Percentiles rank a stretch among this genome's conserved stretches.
Conservation (phyloP, 2,113 vertebrate species). For the Brienomyrus brachyistius region DNA sequence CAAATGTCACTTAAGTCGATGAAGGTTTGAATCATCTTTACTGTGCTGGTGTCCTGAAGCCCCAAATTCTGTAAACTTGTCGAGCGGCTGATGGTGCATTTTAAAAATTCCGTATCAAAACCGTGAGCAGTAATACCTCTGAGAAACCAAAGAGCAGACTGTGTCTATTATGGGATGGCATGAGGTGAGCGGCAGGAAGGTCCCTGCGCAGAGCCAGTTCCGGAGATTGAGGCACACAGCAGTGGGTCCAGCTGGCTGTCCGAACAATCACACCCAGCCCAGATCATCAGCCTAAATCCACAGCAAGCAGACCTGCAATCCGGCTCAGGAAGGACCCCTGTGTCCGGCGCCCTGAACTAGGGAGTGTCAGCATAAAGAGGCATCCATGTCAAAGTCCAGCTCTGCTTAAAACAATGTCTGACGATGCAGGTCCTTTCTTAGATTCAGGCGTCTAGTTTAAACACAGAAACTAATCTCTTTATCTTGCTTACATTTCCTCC, state of each 20-base stretch:
- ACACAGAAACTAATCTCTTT: neutral
- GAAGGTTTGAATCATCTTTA: neutral
- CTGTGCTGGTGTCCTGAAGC: neutral
- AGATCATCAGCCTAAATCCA: neutral
- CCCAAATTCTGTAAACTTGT: neutral
- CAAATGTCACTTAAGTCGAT: neutral
- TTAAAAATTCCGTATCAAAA: neutral
- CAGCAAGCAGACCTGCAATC: neutral
- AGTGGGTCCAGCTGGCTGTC: neutral
- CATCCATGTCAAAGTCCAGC: neutral
- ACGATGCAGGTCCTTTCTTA: neutral
- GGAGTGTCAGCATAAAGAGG: neutral
- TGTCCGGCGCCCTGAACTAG: neutral
- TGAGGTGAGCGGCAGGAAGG: neutral
- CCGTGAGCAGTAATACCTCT: neutral
- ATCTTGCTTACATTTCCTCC: neutral
- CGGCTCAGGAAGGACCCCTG: neutral
- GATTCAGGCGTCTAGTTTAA: neutral
- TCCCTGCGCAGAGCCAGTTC: neutral
- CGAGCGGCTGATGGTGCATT: neutral
- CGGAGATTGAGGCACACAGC: neutral
- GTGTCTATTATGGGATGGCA: neutral
- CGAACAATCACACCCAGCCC: neutral
- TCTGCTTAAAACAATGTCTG: neutral
- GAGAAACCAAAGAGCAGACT: neutral